Evolutionary conservation across 2,888 invertebrate genomes (phyloP), one percentile per base, ranked within the genome.

Genomic region (Micropterix aruncella): DNA sequence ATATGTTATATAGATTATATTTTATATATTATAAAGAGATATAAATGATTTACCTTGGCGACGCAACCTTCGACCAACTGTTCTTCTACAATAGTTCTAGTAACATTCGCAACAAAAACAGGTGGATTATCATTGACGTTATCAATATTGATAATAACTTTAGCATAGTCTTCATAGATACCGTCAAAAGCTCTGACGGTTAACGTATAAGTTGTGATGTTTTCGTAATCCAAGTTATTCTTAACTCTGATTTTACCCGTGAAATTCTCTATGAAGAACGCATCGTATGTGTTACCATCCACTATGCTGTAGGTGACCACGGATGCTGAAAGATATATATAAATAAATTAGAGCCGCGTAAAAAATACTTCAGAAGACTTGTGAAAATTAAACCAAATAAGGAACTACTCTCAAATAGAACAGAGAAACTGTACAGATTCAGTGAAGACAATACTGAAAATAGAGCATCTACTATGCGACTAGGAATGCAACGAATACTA

Each of bases 71-170:
- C 71, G 44, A 80, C 74, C 7, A 81, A 56, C 42, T 69, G 73
- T 57, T 92, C 90, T 57, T 90, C 90, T 41, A 75, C 67, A 47
- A 90, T 85, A 1, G 79, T 81, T 42, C 81, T 82, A 43, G 79
- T 80, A 54, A 81, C 82, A 42, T 80, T 73, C 42, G 79, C 80
- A 41, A 77, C 62, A 57, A 96, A 95, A 1, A 82, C 77, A 0
- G 96, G 96, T 0, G 83, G 81, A 61, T 94, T 92, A 60, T 96
- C 96, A 58, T 96, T 96, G 40, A 93, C 83, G 60, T 96, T 88
- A 52, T 80, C 83, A 43, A 94, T 84, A 52, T 82, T 80, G 41
- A 95, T 90, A 42, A 80, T 77, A 1, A 95, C 93, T 52, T 76
- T 79, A 0, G 92, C 84, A 45, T 79, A 80, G 56, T 90, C 91